Base-by-base conservation (phyloP, 2,888 invertebrate genomes). In the Myopa tessellatipennis region DNA sequence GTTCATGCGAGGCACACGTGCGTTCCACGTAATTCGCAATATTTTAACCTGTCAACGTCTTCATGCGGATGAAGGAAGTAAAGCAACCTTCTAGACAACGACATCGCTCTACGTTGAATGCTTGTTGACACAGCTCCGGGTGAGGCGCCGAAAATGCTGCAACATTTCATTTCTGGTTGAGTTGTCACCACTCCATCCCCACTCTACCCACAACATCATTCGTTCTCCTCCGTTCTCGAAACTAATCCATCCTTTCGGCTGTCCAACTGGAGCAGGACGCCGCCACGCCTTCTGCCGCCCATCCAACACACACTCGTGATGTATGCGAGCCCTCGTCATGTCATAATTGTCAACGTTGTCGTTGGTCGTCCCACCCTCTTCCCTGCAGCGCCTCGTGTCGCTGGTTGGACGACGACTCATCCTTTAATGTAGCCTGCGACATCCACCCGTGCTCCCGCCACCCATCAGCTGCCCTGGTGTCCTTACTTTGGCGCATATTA, bases 281-380 rank as follows among this genome's bases (percentile, higher is more conserved):
- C 12, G 38, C 36, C 16, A 26, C 26, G 61, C 45, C 45, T 45
- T 45, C 45, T 4, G 10, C 14, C n/a, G 12, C 10, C 26, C 14
- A 6, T 12, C 58, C 7, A 55, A 38, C 55, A n/a, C 36, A 26
- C 67, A 74, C 8, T 60, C 14, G 55, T 68, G 76, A 58, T 77
- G 77, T 70, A 74, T 78, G 63, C 34, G 26, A 68, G 73, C 68
- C 60, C 71, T 74, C 77, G 74, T 70, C 74, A 74, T 70, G 80
- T 82, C 83, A 83, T 84, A 83, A 85, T 83, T 85, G 83, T 82
- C 82, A 83, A 81, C 80, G 80, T 80, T 79, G 80, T 75, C 76
- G 73, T 61, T 50, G 58, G 45, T 14, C 45, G 63, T 34, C 50
- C 60, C 16, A 60, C 60, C 18, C 26, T 68, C 67, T 12, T n/a